Conservation (phyloP, 2,113 vertebrate species). For the Zeus faber region DNA sequence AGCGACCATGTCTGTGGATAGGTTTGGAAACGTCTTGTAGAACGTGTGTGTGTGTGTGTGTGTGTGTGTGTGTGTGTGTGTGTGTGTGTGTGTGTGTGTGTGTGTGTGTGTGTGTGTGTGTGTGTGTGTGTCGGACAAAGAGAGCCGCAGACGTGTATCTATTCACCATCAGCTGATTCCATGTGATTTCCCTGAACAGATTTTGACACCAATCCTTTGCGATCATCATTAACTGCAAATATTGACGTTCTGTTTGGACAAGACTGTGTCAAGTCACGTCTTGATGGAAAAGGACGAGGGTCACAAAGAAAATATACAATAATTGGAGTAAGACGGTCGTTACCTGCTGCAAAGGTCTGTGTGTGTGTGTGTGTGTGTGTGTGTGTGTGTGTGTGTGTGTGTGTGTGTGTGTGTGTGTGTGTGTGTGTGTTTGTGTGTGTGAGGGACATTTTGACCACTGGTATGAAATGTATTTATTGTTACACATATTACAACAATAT, state of each 20-base stretch:
- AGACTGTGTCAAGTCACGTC: constrained; percentile 37
- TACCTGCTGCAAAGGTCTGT: neutral
- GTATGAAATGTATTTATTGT: too few species aligned
- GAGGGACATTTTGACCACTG: too few species aligned
- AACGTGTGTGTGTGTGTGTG: constrained; percentile 7
- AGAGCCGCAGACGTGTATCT: constrained; percentile 10
- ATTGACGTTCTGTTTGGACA: constrained; percentile 35
- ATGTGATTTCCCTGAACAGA: constrained; percentile 27
- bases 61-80: constrained; percentile 4
- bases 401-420: neutral
- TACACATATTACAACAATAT: too few species aligned
- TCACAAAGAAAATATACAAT: constrained; percentile 21
- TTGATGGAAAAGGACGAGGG: constrained; percentile 30
- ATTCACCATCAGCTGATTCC: constrained; percentile 20
- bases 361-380: neutral
- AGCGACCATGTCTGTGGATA: too few species aligned
- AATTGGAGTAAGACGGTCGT: neutral
- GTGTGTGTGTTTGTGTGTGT: neutral
- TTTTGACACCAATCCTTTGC: constrained; percentile 48
- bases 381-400: neutral
- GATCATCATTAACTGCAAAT: constrained; percentile 46
- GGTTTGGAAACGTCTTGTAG: too few species aligned
- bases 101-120: constrained; percentile 6
- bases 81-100: constrained; percentile 1
- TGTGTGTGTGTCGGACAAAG: constrained; percentile 1